Percentiles rank a stretch among this genome's conserved stretches.
phyloP scores from a whole-genome alignment of 1,140 invertebrate species.

The Chironomus striatipennis region DNA sequence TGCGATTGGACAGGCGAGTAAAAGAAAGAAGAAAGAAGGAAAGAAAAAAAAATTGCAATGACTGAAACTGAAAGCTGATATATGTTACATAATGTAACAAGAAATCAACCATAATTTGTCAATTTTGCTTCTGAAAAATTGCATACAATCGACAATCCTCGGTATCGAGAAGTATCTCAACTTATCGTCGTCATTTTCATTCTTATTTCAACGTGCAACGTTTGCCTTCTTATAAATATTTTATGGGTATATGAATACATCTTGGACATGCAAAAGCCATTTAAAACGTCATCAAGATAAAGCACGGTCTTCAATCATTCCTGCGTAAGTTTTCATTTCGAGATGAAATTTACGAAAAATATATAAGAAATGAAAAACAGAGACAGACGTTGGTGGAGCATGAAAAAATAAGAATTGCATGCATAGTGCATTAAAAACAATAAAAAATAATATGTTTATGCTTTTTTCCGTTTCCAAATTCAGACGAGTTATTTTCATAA shows the following conservation, averaged over 20 bases:
- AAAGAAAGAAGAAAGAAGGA: neutral
- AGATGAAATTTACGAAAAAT: too few relatives aligned
- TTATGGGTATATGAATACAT: neutral
- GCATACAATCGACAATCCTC: too few relatives aligned
- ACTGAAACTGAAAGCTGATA: conserved; percentile 8
- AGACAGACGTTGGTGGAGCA: neutral
- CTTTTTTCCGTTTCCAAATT: too few relatives aligned
- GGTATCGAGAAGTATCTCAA: too few relatives aligned
- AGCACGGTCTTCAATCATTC: conserved; percentile 9
- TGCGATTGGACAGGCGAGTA: neutral
- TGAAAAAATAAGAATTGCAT: too few relatives aligned
- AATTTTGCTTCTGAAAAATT: too few relatives aligned
- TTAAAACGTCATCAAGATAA: conserved; percentile 4
- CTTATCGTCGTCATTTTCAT: neutral
- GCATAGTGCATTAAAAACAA: too few relatives aligned
- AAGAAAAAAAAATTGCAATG: too few relatives aligned
- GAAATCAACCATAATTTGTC: neutral
- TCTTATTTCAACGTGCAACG: neutral
- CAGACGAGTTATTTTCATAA: too few relatives aligned
- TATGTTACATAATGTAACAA: neutral
- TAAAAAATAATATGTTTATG: too few relatives aligned
- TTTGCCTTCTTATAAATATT: neutral
- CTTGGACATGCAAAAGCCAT: conserved; percentile 7
- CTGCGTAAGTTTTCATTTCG: neutral
- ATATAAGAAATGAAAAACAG: neutral